Evolutionary conservation across 2,113 vertebrate species (phyloP).

Genomic region (Zonotrichia leucophrys): DNA sequence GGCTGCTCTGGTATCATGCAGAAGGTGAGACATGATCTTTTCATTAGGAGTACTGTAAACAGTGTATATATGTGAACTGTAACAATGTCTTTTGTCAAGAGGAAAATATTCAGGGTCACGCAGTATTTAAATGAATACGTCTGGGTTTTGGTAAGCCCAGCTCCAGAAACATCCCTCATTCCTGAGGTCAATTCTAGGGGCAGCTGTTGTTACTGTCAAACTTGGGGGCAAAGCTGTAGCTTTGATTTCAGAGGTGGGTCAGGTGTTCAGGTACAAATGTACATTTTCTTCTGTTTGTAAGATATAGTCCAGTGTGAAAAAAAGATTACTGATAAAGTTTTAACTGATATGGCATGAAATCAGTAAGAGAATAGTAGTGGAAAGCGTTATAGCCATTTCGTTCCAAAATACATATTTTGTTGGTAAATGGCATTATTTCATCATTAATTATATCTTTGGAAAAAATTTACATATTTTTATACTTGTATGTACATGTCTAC

Average conservation of each 20-base stretch:
- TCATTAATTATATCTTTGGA: background rate
- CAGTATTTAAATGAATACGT: background rate
- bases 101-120: background rate
- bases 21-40: background rate
- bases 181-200: background rate
- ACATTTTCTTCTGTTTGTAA: background rate
- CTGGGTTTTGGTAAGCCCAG: background rate
- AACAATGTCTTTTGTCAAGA: background rate
- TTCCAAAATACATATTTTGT: background rate
- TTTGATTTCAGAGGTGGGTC: background rate
- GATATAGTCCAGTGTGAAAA: background rate
- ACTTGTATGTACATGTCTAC: background rate
- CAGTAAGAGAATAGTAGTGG: background rate
- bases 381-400: background rate
- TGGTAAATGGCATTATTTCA: background rate
- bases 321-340: background rate
- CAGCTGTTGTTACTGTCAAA: background rate
- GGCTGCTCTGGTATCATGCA: background rate
- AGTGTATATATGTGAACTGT: background rate
- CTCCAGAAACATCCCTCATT: background rate
- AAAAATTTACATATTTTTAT: background rate
- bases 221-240: background rate
- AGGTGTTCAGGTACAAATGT: background rate
- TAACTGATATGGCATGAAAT: background rate
- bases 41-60: background rate